Base-by-base conservation (phyloP, 35 echinoderm and acorn worm genomes). In the Anneissia japonica region DNA sequence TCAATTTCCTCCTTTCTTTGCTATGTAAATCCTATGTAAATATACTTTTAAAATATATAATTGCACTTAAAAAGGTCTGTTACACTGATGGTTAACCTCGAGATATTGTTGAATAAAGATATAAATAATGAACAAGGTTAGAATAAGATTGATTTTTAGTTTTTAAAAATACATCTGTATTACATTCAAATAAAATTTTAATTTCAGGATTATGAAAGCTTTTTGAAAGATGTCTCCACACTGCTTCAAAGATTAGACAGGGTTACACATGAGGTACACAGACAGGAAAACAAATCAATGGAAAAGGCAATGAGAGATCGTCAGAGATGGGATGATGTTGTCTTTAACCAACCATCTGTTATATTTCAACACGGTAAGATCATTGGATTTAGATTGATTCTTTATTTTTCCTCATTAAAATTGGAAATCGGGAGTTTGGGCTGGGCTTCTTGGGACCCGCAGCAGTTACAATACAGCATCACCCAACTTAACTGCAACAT, bases 201-300 rank as follows among this genome's bases (percentile, higher is more conserved):
- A 37, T 78, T 21, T 9, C 37, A 99, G 92, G 96, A 99, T 55
- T 99, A 88, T 92, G 96, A 94, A 55, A 93, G 92, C 36, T 94
- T 99, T 75, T 36, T 94, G 32, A 80, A 86, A 55, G 96, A 99
- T 40, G 77, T 92, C 23, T 78, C 76, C 14, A 35, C 55, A 2
- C 80, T 90, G 0, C 55, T 91, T 34, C 85, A 88, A 38, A 79
- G 96, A 13, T 86, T 99, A 46, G 92, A 99, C 29, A 89, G 91
- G 51, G 92, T 90, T 36, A 72, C 89, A 37, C 83, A 91, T 73
- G 96, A 99, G 73, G 84, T 94, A 0, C 30, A 89, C 16, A 34
- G 87, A 77, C 76, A 82, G 72, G 87, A 93, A 86, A 87, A 93
- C 75, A 84, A 84, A 39, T 82, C 91, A 37, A 77, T 92, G 0